A percentile compares a stretch with the other conserved stretches of the same genome.
phyloP scores from a whole-genome alignment of 2,888 invertebrate genomes.

The Pristionchus japonicus region DNA sequence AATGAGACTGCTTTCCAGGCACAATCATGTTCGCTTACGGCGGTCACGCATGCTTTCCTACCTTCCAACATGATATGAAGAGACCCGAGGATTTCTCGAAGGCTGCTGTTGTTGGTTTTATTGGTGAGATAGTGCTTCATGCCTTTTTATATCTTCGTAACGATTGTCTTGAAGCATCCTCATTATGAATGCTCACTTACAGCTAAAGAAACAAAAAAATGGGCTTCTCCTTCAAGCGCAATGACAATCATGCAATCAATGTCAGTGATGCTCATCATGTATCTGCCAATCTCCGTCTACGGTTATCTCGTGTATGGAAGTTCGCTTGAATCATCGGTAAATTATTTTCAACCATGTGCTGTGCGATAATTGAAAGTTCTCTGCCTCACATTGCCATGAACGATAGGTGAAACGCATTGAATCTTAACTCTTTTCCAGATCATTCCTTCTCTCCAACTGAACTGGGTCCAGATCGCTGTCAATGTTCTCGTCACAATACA shows the following conservation, averaged over 20 bases:
- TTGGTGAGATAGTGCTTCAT: neutral
- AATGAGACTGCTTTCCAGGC: neutral
- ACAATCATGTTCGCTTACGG: conserved; percentile 47
- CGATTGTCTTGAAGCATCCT: too few relatives aligned
- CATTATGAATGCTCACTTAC: too few relatives aligned
- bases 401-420: neutral
- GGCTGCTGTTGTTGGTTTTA: neutral
- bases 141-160: too few relatives aligned
- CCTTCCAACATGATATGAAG: conserved; percentile 47
- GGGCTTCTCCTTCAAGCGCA: too few relatives aligned
- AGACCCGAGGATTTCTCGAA: conserved; percentile 13
- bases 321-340: conserved; percentile 12
- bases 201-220: too few relatives aligned
- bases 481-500: conserved; percentile 59
- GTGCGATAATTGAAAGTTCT: neutral
- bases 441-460: conserved; percentile 48
- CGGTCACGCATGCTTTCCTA: conserved; percentile 41
- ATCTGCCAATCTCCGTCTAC: conserved; percentile 55
- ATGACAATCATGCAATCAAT: too few relatives aligned
- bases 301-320: conserved; percentile 61
- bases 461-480: conserved; percentile 57
- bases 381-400: too few relatives aligned
- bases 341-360: neutral
- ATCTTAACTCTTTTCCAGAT: neutral
- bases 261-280: conserved; percentile 53